Evolutionary conservation across 1,140 invertebrate species (phyloP).

Genomic region (Drosophila sucinea): DNA sequence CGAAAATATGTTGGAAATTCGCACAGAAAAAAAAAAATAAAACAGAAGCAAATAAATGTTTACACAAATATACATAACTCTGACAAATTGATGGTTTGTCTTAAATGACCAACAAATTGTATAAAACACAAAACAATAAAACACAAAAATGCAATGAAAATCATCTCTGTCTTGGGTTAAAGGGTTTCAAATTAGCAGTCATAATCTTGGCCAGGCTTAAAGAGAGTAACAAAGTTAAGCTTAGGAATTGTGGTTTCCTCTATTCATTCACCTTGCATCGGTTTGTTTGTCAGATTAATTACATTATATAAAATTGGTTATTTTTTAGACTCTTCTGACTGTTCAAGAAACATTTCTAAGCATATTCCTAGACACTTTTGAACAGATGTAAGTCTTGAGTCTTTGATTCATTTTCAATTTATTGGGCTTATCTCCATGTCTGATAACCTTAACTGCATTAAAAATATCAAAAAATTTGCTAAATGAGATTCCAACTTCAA

Average conservation of each 20-base stretch:
- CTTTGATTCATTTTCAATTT: not conserved
- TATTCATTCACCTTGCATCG: too few species aligned
- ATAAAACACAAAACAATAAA: not conserved
- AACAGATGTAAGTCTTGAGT: not conserved
- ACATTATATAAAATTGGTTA: too few species aligned
- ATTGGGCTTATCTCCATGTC: not conserved
- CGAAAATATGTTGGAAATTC: not conserved
- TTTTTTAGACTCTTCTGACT: too few species aligned
- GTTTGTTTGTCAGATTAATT: too few species aligned
- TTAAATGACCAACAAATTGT: not conserved
- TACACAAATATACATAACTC: not conserved
- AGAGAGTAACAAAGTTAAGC: too few species aligned
- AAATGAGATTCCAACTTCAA: conserved; percentile 33
- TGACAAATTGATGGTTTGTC: not conserved
- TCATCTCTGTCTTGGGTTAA: too few species aligned
- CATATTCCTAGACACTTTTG: not conserved
- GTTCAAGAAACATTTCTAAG: too few species aligned
- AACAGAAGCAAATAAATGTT: not conserved
- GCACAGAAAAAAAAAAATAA: not conserved
- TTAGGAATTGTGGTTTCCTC: too few species aligned
- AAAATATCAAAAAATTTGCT: not conserved
- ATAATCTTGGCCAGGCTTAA: too few species aligned
- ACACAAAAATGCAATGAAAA: not conserved
- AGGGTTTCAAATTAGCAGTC: too few species aligned
- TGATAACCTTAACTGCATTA: conserved; percentile 3